Evolutionary conservation across 2,113 vertebrate species (phyloP), one percentile per base, ranked within the genome.

Genomic region (Dasyornis broadbenti): DNA sequence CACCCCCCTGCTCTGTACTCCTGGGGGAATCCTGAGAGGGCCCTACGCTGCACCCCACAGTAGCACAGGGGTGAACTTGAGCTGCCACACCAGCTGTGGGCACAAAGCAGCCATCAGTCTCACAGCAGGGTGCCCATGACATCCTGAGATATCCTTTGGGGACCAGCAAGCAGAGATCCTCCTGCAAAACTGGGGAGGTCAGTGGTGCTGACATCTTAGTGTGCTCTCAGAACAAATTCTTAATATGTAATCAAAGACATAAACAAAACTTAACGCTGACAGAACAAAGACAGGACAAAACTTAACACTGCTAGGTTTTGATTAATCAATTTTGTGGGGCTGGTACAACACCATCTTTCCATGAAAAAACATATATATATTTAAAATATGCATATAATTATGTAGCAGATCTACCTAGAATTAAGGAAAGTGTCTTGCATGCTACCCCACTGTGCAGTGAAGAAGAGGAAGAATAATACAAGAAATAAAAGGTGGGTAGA

Each of bases 1-100:
- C 42, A 52, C 1, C 4, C 13, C 37, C 31, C 40, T 54, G 52
- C 52, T 61, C 70, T 77, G 20, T 31, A 21, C 9, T 40, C 18
- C 40, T 4, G 3, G 5, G 24, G 11, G 31, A 54, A 15, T 39
- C 20, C n/a, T 7, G 0, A 8, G 15, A 37, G 10, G 20, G 7
- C 17, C 50, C 20, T 53, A 7, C 2, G 1, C 35, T 39, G 64
- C 47, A 54, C 27, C 40, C 40, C 40, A 49, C 10, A 4, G 61
- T 10, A 68, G 47, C 70, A 40, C 28, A 27, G 49, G 53, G 45
- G n/a, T n/a, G n/a, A n/a, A n/a, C n/a, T n/a, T 28, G 28, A 26
- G 28, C 65, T 71, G 35, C 61, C 68, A 59, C 42, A 22, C n/a
- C 4, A 2, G 21, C 37, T 24, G 40, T 1, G 9, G 52, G 39